phyloP scores from a whole-genome alignment of 2,888 invertebrate species.

The Ectemnius cavifrons region DNA sequence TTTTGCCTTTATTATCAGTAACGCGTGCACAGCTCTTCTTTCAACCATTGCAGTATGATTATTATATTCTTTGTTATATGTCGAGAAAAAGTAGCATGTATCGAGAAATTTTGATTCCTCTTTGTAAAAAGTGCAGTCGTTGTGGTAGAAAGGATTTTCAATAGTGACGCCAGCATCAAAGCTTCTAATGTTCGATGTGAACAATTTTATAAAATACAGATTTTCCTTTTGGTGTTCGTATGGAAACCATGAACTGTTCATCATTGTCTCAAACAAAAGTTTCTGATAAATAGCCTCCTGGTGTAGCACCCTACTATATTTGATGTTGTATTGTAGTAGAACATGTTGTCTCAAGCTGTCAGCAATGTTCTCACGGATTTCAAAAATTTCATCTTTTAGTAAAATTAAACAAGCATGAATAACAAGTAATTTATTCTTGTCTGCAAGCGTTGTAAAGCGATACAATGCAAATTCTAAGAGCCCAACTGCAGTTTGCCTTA shows the following conservation, averaged over 20 bases:
- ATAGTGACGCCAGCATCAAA: conserved; percentile 35
- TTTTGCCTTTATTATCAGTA: conserved; percentile 40
- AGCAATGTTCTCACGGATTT: conserved; percentile 78
- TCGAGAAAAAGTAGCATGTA: conserved; percentile 42
- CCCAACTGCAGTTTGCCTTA: conserved; percentile 57
- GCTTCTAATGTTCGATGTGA: conserved; percentile 31
- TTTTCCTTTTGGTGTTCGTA: conserved; percentile 5
- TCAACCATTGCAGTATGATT: background rate
- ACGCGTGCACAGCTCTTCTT: conserved; percentile 12
- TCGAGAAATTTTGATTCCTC: conserved; percentile 76
- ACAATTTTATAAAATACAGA: conserved; percentile 39
- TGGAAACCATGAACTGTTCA: conserved; percentile 9
- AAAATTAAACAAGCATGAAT: conserved; percentile 78
- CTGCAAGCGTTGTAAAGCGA: conserved; percentile 42
- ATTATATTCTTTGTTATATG: conserved; percentile 15
- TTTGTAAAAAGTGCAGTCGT: conserved; percentile 79
- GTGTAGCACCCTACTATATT: conserved; percentile 26
- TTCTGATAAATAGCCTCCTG: conserved; percentile 43
- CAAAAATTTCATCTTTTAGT: conserved; percentile 81
- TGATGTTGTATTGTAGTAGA: conserved; percentile 13
- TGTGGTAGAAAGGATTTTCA: conserved; percentile 80
- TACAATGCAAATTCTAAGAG: conserved; percentile 52
- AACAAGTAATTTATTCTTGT: conserved; percentile 71
- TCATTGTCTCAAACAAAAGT: conserved; percentile 31
- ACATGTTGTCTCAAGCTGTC: conserved; percentile 41